phyloP scores from a whole-genome alignment of 2,888 invertebrate genomes.

The Formica aserva region DNA sequence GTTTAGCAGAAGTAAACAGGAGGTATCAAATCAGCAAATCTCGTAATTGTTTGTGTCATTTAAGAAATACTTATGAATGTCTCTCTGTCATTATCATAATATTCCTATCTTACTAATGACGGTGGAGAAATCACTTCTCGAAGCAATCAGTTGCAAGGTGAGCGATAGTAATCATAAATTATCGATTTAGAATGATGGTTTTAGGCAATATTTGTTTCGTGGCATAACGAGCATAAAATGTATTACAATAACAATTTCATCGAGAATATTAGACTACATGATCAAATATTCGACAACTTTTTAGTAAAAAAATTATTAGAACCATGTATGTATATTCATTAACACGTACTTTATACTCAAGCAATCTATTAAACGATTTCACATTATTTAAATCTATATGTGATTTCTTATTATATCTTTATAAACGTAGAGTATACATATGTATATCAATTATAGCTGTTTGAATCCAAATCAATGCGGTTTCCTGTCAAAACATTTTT shows the following conservation, averaged over 20 bases:
- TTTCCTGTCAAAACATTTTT: not conserved
- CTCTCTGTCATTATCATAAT: not conserved
- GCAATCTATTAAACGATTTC: not conserved
- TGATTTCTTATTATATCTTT: not conserved
- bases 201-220: conserved; percentile 1
- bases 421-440: not conserved
- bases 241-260: not conserved
- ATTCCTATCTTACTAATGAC: conserved; percentile 3
- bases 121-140: not conserved
- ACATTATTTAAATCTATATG: not conserved
- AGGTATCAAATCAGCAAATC: not conserved
- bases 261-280: not conserved
- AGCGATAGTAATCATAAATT: conserved; percentile 9
- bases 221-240: not conserved
- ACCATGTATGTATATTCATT: not conserved
- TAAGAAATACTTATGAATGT: conserved; percentile 13
- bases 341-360: not conserved
- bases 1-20: not conserved
- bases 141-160: not conserved
- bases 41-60: not conserved
- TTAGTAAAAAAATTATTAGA: not conserved
- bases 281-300: not conserved
- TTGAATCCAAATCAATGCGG: not conserved
- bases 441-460: not conserved
- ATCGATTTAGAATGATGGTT: conserved; percentile 8